Evolutionary conservation across 2,888 invertebrate genomes (phyloP).

Genomic region (Phortica magna): DNA sequence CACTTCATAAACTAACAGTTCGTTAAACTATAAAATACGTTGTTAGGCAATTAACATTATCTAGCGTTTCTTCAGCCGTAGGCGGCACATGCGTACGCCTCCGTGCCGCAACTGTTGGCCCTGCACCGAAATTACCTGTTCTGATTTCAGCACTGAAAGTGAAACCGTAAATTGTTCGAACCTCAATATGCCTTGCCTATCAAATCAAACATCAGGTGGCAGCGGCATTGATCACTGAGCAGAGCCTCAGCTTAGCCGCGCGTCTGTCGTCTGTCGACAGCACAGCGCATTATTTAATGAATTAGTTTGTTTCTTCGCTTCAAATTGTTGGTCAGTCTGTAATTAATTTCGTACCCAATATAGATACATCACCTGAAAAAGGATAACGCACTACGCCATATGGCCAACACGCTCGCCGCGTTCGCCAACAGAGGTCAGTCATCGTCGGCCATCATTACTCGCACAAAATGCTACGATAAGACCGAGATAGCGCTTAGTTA

Average conservation of each 20-base stretch:
- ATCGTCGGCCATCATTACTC: slow-evolving; percentile 40
- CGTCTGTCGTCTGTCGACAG: slow-evolving; percentile 40
- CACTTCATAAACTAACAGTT: slow-evolving; percentile 74
- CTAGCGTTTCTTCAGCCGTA: slow-evolving; percentile 40
- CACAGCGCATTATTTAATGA: slow-evolving; percentile 38
- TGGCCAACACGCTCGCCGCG: slow-evolving; percentile 50
- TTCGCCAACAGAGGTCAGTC: too few relatives aligned
- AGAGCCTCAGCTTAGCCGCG: slow-evolving; percentile 31
- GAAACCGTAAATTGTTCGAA: slow-evolving; percentile 66
- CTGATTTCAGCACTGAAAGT: slow-evolving; percentile 74
- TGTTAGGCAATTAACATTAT: slow-evolving; percentile 66
- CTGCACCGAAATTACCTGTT: slow-evolving; percentile 64
- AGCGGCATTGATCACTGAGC: slow-evolving; percentile 51
- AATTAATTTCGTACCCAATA: slow-evolving; percentile 69
- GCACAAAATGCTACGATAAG: slow-evolving; percentile 52
- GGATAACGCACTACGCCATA: slow-evolving; percentile 54
- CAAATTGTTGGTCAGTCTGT: slow-evolving; percentile 63
- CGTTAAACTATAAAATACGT: slow-evolving; percentile 56
- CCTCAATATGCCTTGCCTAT: slow-evolving; percentile 45
- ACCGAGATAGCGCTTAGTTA: slow-evolving; percentile 60
- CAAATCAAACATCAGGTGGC: slow-evolving; percentile 74
- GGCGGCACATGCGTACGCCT: background rate
- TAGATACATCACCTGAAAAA: slow-evolving; percentile 63
- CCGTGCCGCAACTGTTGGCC: slow-evolving; percentile 56
- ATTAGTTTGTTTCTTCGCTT: slow-evolving; percentile 46